These are phyloP conservation scores for Tuberolachnus salignus DNA, from an alignment of 2,888 invertebrate genomes.

Conservation along the genomic window DNA sequence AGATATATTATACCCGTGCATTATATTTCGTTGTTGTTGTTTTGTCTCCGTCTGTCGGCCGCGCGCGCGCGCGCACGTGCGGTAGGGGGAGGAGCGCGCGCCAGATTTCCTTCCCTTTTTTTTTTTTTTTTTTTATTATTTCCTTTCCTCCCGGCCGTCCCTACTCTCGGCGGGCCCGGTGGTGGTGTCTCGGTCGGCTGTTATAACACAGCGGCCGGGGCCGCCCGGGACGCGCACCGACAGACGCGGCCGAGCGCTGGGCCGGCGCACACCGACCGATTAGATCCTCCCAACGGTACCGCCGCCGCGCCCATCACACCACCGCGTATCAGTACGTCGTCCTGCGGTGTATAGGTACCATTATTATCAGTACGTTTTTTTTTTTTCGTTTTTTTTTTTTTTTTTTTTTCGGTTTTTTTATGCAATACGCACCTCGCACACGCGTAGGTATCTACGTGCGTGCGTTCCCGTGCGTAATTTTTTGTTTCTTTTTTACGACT, in stretches of 20 bases:
- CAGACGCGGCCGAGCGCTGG: constrained; percentile 48
- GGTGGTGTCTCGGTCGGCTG: not conserved
- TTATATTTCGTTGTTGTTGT: constrained; percentile 19
- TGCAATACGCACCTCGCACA: not conserved
- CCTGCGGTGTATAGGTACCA: not conserved
- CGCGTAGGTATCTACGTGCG: not conserved
- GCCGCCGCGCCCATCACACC: constrained; percentile 52
- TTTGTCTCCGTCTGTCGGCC: constrained; percentile 30
- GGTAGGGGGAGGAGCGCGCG: constrained; percentile 39
- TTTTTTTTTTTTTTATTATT: not conserved
- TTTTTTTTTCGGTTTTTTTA: not conserved
- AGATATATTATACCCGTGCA: not conserved
- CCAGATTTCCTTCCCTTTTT: constrained; percentile 54
- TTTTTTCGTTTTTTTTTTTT: not conserved
- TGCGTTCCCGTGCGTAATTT: not conserved
- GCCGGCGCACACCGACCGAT: constrained; percentile 37
- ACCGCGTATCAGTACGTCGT: not conserved
- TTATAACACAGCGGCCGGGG: too few species aligned
- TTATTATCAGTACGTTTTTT: too few species aligned
- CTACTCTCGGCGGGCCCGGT: not conserved
- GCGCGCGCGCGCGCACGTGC: not conserved
- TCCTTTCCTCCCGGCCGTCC: not conserved
- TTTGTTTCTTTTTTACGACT: not conserved
- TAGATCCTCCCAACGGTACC: constrained; percentile 40
- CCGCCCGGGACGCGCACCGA: not conserved